Percentiles rank a stretch among this genome's conserved stretches.
phyloP scores from a whole-genome alignment of 2,113 vertebrate genomes.

The Eira barbara region DNA sequence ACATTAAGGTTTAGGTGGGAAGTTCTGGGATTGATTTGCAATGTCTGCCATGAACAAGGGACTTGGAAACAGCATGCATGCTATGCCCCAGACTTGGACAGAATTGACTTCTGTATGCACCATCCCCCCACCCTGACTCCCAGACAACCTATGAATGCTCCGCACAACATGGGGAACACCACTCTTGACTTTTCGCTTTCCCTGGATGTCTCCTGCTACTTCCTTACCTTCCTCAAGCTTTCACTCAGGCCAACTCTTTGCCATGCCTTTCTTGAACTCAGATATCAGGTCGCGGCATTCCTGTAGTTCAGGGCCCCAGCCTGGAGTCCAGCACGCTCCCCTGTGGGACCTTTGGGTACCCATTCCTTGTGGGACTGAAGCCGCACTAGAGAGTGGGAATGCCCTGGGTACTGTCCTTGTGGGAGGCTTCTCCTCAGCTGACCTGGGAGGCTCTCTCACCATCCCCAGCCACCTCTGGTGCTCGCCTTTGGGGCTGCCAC shows the following conservation, averaged over 20 bases:
- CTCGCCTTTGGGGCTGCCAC: not conserved
- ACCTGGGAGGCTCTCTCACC: not conserved
- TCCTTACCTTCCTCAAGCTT: not conserved
- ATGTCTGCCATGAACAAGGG: not conserved
- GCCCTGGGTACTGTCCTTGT: rapidly evolving
- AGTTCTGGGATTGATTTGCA: not conserved
- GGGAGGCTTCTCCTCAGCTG: not conserved
- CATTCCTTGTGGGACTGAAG: not conserved
- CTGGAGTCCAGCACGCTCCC: not conserved
- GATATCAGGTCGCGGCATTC: not conserved
- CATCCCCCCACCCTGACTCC: not conserved
- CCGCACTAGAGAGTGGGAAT: not conserved
- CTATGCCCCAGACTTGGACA: not conserved
- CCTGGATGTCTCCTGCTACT: not conserved
- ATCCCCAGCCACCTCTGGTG: rapidly evolving
- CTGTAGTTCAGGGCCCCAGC: not conserved
- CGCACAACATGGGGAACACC: not conserved
- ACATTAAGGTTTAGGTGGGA: not conserved
- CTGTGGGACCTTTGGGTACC: not conserved
- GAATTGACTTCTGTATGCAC: not conserved
- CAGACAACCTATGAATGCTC: not conserved
- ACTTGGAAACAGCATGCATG: rapidly evolving
- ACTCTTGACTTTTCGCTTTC: not conserved
- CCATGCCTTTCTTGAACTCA: not conserved
- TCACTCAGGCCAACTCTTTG: not conserved